phyloP scores from a whole-genome alignment of 2,113 vertebrate species.

The human (Homo sapiens) region DNA sequence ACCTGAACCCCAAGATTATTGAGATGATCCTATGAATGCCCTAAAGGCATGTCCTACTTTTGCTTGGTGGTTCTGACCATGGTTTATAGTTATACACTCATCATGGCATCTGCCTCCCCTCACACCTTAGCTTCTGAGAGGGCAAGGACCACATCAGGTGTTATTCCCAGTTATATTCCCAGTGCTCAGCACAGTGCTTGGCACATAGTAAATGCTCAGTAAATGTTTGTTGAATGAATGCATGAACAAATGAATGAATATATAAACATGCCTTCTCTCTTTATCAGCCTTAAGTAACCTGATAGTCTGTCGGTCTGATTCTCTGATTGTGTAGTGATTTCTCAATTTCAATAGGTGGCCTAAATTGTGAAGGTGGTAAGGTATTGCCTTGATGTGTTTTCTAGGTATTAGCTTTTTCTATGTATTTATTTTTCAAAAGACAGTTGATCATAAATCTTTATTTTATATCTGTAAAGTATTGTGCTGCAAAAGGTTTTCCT shows the following conservation, averaged over 20 bases:
- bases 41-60: neutral
- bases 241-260: no score
- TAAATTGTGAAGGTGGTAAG: neutral
- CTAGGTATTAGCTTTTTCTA: neutral
- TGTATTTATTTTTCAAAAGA: constrained; percentile 12
- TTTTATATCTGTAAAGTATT: neutral
- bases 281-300: neutral
- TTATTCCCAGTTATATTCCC: neutral
- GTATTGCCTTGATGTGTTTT: neutral
- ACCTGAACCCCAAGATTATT: neutral
- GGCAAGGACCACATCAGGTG: neutral
- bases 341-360: neutral
- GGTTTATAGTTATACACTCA: neutral
- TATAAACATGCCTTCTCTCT: neutral
- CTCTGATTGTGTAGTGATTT: neutral
- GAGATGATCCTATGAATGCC: neutral
- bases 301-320: neutral
- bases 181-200: neutral
- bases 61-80: neutral
- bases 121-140: neutral
- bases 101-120: no score
- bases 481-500: neutral
- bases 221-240: neutral
- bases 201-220: neutral
- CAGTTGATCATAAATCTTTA: neutral